Evolutionary conservation across 1,140 invertebrate genomes (phyloP), one percentile per base, ranked within the genome.

Genomic region (Elysia chlorotica): DNA sequence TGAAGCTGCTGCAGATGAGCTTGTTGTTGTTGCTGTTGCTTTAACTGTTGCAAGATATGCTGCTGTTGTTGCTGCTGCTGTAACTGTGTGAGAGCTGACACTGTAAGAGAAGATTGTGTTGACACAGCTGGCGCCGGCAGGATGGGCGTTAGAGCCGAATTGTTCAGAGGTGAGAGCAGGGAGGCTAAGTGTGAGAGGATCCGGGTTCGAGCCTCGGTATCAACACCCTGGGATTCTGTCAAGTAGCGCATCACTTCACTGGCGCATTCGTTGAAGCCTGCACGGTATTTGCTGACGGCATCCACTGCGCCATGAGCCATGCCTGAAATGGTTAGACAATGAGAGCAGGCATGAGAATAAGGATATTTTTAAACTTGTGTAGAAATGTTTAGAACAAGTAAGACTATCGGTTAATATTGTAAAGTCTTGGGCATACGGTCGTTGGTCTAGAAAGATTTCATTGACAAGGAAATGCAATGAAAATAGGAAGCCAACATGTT

Each of bases 211-310:
- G 81, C 70, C 6, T 93, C 91, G 37, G 94, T 91, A 83, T 96
- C 95, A 70, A 96, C 93, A 70, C 93, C 93, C 59, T 94, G 93
- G 83, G 93, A 92, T 61, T 93, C 91, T 23, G 93, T 92, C 79
- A 98, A 88, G 83, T 94, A 96, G 72, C 93, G 91, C 61, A 91
- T 90, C 5, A 96, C 94, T 88, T 96, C 94, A 19, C 91, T 90
- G 30, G 94, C 92, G 82, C 96, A 97, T 82, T 96, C 95, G 72
- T 92, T 91, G 87, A 96, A 97, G 2, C 96, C 96, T 1, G 93
- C 93, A 63, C 93, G 91, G 88, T 96, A 97, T 70, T 82, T 82
- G 31, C 71, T 76, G 48, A 76, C 65, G 0, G 78, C 76, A 37
- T 63, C 69, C 2, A 53, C n/a, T n/a, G n/a, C n/a, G n/a, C n/a